Evolutionary conservation across 2,888 invertebrate species (phyloP).

Genomic region (Flexamia atlantica): DNA sequence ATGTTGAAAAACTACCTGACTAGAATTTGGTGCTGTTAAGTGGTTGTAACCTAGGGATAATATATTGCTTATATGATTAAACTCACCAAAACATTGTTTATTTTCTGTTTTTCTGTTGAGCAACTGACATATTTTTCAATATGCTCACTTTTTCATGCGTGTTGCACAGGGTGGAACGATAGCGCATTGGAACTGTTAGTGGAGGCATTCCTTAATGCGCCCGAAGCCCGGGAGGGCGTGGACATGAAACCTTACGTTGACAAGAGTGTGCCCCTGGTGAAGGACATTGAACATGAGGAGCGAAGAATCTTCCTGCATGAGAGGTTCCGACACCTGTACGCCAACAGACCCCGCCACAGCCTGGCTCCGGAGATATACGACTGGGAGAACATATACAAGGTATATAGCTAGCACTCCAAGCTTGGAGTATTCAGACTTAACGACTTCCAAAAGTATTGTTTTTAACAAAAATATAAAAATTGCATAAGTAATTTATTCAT

Average conservation of each 20-base stretch:
- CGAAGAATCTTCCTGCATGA: constrained; percentile 84
- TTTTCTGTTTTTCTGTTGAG: too few relatives aligned
- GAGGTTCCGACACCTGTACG: constrained; percentile 82
- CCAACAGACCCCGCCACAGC: constrained; percentile 77
- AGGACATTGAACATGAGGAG: constrained; percentile 83
- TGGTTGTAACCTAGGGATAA: too few relatives aligned
- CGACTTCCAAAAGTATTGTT: too few relatives aligned
- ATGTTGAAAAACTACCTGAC: too few relatives aligned
- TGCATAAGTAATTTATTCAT: too few relatives aligned
- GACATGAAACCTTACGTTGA: constrained; percentile 87
- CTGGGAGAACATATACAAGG: constrained; percentile 91
- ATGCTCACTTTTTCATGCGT: too few relatives aligned
- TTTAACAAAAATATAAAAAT: too few relatives aligned
- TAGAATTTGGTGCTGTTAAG: too few relatives aligned
- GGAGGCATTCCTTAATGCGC: constrained; percentile 85
- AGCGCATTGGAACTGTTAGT: constrained; percentile 85
- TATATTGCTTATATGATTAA: too few relatives aligned
- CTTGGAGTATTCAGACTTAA: too few relatives aligned
- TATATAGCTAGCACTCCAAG: constrained; percentile 59
- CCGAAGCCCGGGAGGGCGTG: constrained; percentile 79
- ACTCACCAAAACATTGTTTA: too few relatives aligned
- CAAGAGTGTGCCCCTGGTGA: constrained; percentile 78
- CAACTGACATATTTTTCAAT: too few relatives aligned
- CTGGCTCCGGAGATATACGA: constrained; percentile 83
- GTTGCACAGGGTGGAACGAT: constrained; percentile 84